Evolutionary conservation across 2,797 vertebrate genomes (phyloP), one percentile per base, ranked within the genome.

Genomic region (Gastrophryne carolinensis): DNA sequence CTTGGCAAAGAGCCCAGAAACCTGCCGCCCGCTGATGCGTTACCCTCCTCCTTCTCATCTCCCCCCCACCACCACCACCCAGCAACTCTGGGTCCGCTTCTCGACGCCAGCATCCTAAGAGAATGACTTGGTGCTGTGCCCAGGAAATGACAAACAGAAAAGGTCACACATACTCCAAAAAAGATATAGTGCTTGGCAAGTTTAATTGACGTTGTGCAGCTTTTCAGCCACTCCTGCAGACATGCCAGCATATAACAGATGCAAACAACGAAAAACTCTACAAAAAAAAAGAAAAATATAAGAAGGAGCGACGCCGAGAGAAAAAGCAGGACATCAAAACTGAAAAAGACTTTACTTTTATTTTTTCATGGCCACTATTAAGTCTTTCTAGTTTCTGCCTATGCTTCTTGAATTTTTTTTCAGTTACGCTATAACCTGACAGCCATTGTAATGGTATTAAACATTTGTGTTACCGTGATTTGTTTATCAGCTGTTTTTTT

Each of bases 81-180:
- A 62, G 50, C 30, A 61, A 86, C 87, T 87, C 81, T 63, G 83
- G 86, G 82, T 79, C 85, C 72, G 84, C 81, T 88, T 85, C 81
- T 83, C 85, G 83, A 88, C 63, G 73, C 86, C 87, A 87, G 80
- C 78, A 84, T 87, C 87, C 84, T 70, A 79, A 82, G 88, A 90
- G 89, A 87, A 87, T 84, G 67, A 78, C 83, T 91, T 91, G 91
- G 90, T 91, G 85, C 89, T 17, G 24, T 90, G 91, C 90, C 91
- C 89, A 86, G 90, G 90, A 92, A 90, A 90, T 89, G 91, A 91
- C 91, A 92, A 87, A 88, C 89, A 88, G 86, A 88, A 92, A 91
- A 92, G 91, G 91, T 92, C 90, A 90, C 85, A 84, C 81, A 72
- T 84, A 85, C 84, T 87, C 82, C 82, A 80, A 85, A 88, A n/a